Evolutionary conservation across 2,888 invertebrate genomes (phyloP).

Genomic region (Ormia ochracea): DNA sequence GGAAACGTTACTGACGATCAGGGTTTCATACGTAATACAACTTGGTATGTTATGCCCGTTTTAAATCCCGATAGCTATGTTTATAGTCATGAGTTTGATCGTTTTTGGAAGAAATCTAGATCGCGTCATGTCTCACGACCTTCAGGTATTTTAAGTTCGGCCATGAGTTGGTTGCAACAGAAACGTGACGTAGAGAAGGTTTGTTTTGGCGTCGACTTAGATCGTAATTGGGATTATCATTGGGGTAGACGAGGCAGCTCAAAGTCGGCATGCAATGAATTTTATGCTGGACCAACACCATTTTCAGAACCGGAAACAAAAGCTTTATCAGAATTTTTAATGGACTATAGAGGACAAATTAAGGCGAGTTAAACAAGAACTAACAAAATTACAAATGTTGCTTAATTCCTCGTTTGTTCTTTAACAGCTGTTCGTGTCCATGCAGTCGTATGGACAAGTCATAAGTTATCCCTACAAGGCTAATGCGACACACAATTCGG

Average conservation of each 20-base stretch:
- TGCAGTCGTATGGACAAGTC: constrained; percentile 84
- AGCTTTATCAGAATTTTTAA: constrained; percentile 81
- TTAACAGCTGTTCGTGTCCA: constrained; percentile 80
- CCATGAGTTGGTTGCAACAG: constrained; percentile 75
- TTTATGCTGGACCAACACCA: constrained; percentile 83
- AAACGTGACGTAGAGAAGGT: constrained; percentile 69
- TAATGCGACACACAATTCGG: constrained; percentile 71
- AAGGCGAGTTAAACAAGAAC: constrained; percentile 76
- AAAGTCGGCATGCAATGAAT: constrained; percentile 85
- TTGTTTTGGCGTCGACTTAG: constrained; percentile 86
- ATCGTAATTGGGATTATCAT: constrained; percentile 86
- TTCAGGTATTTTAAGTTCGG: constrained; percentile 72
- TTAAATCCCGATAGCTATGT: constrained; percentile 88
- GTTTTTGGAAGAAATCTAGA: constrained; percentile 88
- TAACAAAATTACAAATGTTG: neutral
- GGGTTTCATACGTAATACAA: constrained; percentile 70
- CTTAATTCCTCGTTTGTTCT: constrained; percentile 50
- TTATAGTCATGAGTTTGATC: constrained; percentile 84
- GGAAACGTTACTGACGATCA: constrained; percentile 67
- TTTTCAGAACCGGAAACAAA: constrained; percentile 88
- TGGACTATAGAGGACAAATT: constrained; percentile 80
- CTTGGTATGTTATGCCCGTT: constrained; percentile 86
- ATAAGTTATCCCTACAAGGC: constrained; percentile 80
- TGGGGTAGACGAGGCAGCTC: constrained; percentile 85
- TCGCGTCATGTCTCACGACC: constrained; percentile 77